Evolutionary conservation across 1,140 invertebrate genomes (phyloP), one percentile per base, ranked within the genome.

Genomic region (Drosophila equinoxialis): DNA sequence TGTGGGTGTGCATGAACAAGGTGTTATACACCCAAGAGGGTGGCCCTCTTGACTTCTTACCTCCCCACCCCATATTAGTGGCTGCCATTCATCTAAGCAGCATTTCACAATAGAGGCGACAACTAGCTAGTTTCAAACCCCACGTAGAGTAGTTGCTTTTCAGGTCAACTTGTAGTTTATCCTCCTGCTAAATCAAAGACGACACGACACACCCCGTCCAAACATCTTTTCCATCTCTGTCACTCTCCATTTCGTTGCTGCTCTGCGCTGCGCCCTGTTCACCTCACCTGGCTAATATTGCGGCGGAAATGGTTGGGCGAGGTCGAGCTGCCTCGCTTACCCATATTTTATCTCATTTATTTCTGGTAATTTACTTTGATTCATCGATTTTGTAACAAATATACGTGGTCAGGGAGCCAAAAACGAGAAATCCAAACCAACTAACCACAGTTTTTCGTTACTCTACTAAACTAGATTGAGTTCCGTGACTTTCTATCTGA

Each of bases 311-410:
- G 26, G 57, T 37, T 37, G 57, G 57, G 33, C 26, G 54, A 33
- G 54, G 54, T 26, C 23, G 54, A 11, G 35, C 68, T 17, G 68
- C 61, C 74, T 58, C 68, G 77, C 66, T 79, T 66, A 77, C 76
- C 83, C 73, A 89, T 89, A 89, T 83, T 89, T 89, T 87, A 87
- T 87, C 83, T 89, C 83, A 87, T 87, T 87, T 87, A 87, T 84
- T 87, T 87, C 83, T 87, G 84, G 83, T 87, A 87, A 87, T 87
- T 87, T 87, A 89, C 83, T 87, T 87, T 87, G 83, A 87, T 87
- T 87, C 83, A 87, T 87, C 84, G 83, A 87, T 87, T 89, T 87
- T 87, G 80, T 87, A 87, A 89, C 78, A 78, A 77, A 76, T 81
- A 75, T 70, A 68, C 74, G 54, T 42, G 33, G 39, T 26, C 26